Evolutionary conservation across 2,113 vertebrate species (phyloP).

Genomic region (Tachuris rubrigastra): DNA sequence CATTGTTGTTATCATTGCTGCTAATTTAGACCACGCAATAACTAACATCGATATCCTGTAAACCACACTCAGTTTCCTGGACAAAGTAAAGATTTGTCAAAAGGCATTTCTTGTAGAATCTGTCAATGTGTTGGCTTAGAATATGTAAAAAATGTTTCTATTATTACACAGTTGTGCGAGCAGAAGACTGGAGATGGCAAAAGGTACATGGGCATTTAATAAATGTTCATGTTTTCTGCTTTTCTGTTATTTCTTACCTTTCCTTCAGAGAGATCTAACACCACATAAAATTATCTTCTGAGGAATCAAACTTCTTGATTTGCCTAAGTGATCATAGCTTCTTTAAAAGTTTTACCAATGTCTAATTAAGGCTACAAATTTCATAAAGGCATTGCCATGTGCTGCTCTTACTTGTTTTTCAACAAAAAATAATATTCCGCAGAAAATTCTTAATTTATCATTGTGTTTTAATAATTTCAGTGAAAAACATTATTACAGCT

Average conservation of each 20-base stretch:
- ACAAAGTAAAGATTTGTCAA: neutral
- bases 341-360: neutral
- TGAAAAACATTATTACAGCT: neutral
- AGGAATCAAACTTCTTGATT: neutral
- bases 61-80: neutral
- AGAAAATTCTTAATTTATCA: neutral
- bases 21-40: neutral
- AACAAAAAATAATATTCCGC: neutral
- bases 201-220: neutral
- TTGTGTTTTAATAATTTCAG: neutral
- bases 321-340: neutral
- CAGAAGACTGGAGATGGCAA: neutral
- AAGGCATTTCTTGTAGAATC: neutral
- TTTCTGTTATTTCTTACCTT: neutral
- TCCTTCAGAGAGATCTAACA: neutral
- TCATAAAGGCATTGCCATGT: neutral
- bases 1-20: neutral
- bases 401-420: neutral
- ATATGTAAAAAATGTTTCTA: neutral
- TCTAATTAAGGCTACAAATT: neutral
- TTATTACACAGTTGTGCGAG: neutral
- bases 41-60: fast-evolving
- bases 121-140: neutral
- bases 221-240: neutral
- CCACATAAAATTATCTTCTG: neutral